Evolutionary conservation across 2,888 invertebrate species (phyloP).

Genomic region (Eueremaeus valkanovi): DNA sequence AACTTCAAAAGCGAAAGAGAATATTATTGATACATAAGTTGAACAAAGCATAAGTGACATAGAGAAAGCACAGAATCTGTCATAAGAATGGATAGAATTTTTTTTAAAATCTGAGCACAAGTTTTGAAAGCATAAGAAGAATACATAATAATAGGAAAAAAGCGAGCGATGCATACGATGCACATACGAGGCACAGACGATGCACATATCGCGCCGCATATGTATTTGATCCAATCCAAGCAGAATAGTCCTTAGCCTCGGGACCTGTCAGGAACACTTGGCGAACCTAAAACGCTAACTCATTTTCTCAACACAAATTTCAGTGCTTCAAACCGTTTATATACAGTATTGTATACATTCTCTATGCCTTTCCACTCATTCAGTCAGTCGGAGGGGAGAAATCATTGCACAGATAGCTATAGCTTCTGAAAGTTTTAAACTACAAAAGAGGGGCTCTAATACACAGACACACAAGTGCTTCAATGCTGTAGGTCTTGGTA

Average conservation of each 20-base stretch:
- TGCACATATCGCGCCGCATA: slow-evolving; percentile 1
- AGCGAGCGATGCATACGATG: not conserved
- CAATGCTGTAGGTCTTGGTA: slow-evolving; percentile 28
- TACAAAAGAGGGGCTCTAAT: slow-evolving; percentile 28
- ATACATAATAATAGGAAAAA: slow-evolving; percentile 1
- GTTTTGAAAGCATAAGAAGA: slow-evolving; percentile 1
- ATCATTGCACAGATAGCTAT: not conserved
- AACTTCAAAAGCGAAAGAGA: not conserved
- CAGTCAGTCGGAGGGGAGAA: not conserved
- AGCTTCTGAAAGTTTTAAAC: not conserved
- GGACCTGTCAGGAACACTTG: slow-evolving; percentile 29
- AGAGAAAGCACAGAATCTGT: slow-evolving; percentile 10
- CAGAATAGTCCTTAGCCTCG: slow-evolving; percentile 25
- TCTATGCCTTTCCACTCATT: slow-evolving; percentile 27
- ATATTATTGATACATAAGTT: not conserved
- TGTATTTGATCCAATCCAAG: slow-evolving; percentile 14
- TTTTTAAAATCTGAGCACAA: not conserved
- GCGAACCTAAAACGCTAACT: slow-evolving; percentile 19
- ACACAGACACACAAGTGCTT: not conserved
- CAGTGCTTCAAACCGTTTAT: slow-evolving; percentile 19
- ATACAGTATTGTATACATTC: slow-evolving; percentile 5
- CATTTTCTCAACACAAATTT: slow-evolving; percentile 31
- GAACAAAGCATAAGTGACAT: too few relatives aligned
- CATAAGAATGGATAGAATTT: not conserved
- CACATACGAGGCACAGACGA: not conserved